phyloP scores from a whole-genome alignment of 2,888 invertebrate species.

The Seladonia tumulorum region DNA sequence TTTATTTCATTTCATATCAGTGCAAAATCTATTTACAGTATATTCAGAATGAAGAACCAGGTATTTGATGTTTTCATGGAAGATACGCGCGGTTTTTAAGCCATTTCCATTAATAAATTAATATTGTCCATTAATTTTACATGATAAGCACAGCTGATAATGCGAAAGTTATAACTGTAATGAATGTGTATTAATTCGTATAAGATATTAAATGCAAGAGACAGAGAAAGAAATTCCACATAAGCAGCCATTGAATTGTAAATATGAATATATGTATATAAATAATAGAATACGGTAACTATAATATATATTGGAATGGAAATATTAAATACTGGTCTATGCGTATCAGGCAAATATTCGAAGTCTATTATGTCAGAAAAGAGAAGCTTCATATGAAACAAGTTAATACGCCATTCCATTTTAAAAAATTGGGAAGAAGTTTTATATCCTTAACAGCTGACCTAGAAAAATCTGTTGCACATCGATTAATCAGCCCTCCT shows the following conservation, averaged over 20 bases:
- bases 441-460: neutral
- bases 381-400: neutral
- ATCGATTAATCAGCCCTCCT: neutral
- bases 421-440: neutral
- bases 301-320: too few species aligned
- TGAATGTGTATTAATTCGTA: too few species aligned
- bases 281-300: too few species aligned
- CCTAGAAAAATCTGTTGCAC: neutral
- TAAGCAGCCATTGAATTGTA: too few species aligned
- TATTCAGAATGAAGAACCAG: neutral
- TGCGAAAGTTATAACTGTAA: too few species aligned
- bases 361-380: neutral
- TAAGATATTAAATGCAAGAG: too few species aligned
- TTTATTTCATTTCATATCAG: neutral
- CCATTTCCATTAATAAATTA: neutral
- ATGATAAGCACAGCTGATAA: too few species aligned
- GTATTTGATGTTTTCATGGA: neutral
- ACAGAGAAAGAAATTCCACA: too few species aligned
- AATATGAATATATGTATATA: too few species aligned
- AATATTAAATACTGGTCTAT: neutral
- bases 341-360: neutral
- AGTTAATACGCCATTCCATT: neutral
- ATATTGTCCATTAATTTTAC: too few species aligned
- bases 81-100: neutral
- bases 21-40: neutral